Percentiles rank a stretch among this genome's conserved stretches.
These are phyloP conservation scores for Copsychus sechellarum DNA, from an alignment of 2,113 vertebrate genomes.

Conservation along the genomic window DNA sequence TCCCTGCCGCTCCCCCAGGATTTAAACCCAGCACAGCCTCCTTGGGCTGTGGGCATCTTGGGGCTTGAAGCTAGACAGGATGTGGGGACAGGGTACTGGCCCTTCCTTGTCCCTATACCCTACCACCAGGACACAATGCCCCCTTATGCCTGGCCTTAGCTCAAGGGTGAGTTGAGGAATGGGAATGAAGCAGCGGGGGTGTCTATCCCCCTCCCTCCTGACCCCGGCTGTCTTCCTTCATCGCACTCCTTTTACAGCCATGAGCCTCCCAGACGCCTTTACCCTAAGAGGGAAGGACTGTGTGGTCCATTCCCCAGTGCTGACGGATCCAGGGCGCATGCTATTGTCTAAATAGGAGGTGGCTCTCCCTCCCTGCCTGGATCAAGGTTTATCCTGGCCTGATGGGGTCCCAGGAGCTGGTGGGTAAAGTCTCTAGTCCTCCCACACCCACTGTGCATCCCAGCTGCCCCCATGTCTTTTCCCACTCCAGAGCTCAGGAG, in stretches of 20 bases:
- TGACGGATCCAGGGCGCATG: not conserved
- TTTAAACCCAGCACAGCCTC: constrained; percentile 15
- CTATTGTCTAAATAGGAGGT: constrained; percentile 60
- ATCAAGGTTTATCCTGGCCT: not conserved
- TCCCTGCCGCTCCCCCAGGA: constrained; percentile 9
- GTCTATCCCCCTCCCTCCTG: constrained; percentile 21
- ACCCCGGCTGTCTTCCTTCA: constrained; percentile 7
- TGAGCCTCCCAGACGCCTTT: constrained; percentile 36
- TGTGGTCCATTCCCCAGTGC: not conserved
- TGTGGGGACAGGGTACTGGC: fast-evolving
- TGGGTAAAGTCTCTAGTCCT: not conserved
- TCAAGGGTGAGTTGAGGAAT: not conserved
- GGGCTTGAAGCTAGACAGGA: not conserved
- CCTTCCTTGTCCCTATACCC: not conserved
- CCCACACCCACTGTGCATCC: fast-evolving
- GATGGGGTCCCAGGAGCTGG: not conserved
- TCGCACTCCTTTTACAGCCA: constrained; percentile 61
- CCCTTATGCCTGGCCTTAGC: not conserved
- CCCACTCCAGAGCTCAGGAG: not conserved
- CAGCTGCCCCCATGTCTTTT: not conserved
- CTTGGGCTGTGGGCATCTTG: not conserved
- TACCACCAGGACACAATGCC: not conserved
- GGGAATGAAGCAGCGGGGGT: not conserved
- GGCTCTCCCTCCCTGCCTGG: not conserved
- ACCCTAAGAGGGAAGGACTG: constrained; percentile 56